A percentile compares a stretch with the other conserved stretches of the same genome.
Conservation (phyloP, 1,140 invertebrate species). For the Drosophila busckii region DNA sequence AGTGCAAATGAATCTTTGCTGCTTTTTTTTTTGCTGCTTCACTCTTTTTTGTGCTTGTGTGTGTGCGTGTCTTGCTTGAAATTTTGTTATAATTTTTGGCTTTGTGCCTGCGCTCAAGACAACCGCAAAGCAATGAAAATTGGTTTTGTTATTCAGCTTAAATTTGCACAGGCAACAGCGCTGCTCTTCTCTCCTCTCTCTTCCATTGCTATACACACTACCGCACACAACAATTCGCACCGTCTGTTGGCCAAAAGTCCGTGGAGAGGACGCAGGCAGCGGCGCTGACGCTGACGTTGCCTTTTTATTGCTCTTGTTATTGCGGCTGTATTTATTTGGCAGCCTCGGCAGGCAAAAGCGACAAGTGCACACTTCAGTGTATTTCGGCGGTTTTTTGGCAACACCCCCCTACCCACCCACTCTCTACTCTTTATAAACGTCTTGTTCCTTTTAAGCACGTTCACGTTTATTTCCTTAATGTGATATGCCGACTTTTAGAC, state of each 20-base stretch:
- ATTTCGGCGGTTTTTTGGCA: conserved; percentile 28
- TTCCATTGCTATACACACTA: not conserved
- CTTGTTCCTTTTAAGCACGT: conserved; percentile 50
- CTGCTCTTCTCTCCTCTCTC: not conserved
- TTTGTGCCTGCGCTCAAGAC: conserved; percentile 38
- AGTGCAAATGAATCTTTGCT: not conserved
- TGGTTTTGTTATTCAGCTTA: conserved; percentile 70
- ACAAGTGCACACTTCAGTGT: conserved; percentile 21
- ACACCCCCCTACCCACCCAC: not conserved
- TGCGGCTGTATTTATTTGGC: conserved; percentile 70
- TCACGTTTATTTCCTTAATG: conserved; percentile 53
- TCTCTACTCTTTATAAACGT: not conserved
- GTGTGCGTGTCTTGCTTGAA: conserved; percentile 41
- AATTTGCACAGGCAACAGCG: conserved; percentile 26
- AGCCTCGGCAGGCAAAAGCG: conserved; percentile 34
- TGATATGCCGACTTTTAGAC: conserved; percentile 25
- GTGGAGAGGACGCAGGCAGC: conserved; percentile 17
- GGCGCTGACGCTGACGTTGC: conserved; percentile 38
- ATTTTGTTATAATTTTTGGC: conserved; percentile 65
- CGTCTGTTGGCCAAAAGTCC: conserved; percentile 32
- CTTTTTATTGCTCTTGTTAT: conserved; percentile 69
- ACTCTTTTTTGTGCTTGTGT: conserved; percentile 4
- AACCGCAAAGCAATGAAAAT: conserved; percentile 74
- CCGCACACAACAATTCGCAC: too few relatives aligned
- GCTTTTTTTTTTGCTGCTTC: not conserved